Base-by-base conservation (phyloP, 2,888 invertebrate species). In the Girardia tigrina region DNA sequence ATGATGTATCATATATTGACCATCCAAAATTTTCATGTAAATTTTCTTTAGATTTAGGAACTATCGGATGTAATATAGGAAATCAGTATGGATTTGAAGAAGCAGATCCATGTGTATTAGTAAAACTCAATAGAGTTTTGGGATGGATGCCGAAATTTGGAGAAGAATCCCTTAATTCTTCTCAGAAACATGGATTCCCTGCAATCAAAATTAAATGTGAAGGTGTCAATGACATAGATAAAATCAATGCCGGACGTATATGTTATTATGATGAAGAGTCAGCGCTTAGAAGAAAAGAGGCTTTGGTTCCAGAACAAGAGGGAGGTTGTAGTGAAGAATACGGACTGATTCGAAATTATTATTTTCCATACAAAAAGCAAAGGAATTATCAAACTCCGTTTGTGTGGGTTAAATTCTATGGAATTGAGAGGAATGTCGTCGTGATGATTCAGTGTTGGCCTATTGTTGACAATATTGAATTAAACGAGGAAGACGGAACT, bases 291-390 rank as follows among this genome's bases (percentile, higher is more conserved):
- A 56, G n/a, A 56, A 56, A n/a, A n/a, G 56, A 56, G 23, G 56
- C 20, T 16, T 56, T 56, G 23, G 6, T 56, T n/a, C 56, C 56
- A 20, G 71, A 71, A n/a, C 71, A 71, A 71, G 71, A 71, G 2
- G 56, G 56, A n/a, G 27, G 29, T 16, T 71, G 71, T 23, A 76
- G 77, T 16, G 28, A 20, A 29, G 70, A 29, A 26, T 27, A 20
- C 16, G 77, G 77, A 16, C 29, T 28, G 20, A 84, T 86, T 79
- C 89, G 90, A 80, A 92, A 92, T 80, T 82, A 83, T 77, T 86
- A 82, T 80, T 86, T 83, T 80, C 86, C 86, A 12, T 86, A 84
- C 80, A 80, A 82, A 29, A 85, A 84, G 78, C 84, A 85, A 79
- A 81, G 83, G 74, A 84, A 84, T 71, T 86, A 85, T 80, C 80